Conservation (phyloP, 2,888 invertebrate genomes). For the Limnephilus lunatus region DNA sequence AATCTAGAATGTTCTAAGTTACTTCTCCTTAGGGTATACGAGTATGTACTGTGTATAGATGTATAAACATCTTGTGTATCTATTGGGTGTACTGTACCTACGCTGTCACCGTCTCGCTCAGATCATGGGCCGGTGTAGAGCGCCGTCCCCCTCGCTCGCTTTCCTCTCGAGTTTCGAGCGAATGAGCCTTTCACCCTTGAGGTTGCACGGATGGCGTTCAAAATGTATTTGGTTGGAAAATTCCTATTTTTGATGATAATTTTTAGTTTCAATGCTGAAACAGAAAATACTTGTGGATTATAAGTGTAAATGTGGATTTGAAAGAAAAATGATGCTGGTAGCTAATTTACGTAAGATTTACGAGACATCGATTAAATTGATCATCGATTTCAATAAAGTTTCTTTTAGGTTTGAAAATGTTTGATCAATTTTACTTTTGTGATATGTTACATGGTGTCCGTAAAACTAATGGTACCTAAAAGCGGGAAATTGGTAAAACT, state of each 20-base stretch:
- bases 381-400: too few species aligned
- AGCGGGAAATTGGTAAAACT: too few species aligned
- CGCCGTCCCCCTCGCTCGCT: constrained; percentile 64
- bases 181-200: constrained; percentile 45
- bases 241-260: neutral
- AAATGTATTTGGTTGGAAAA: constrained; percentile 66
- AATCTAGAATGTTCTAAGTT: neutral
- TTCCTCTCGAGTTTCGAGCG: constrained; percentile 66
- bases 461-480: too few species aligned
- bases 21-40: neutral
- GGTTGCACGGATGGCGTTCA: constrained; percentile 31
- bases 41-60: neutral
- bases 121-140: constrained; percentile 67
- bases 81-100: neutral
- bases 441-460: too few species aligned
- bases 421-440: too few species aligned
- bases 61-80: neutral
- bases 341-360: too few species aligned
- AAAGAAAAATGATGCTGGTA: too few species aligned
- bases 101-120: constrained; percentile 41
- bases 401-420: too few species aligned
- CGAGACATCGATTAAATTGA: too few species aligned
- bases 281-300: neutral
- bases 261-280: neutral
- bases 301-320: neutral